phyloP scores from a whole-genome alignment of 92 coral and sea anemone species.

The Virgularia gustaviana region DNA sequence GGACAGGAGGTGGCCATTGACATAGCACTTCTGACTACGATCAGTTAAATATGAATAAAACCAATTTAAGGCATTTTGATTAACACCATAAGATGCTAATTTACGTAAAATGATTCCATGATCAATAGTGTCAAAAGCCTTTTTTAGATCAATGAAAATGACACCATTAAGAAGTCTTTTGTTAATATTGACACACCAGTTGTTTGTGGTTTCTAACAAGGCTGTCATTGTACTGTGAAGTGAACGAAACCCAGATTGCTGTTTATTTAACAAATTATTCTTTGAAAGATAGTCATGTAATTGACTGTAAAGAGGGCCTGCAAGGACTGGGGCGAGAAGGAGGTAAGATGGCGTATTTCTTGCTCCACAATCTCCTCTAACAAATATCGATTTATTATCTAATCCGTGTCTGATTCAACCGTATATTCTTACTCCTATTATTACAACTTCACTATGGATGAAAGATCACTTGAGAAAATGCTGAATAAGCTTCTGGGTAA shows the following conservation, averaged over 20 bases:
- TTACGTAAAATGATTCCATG: background rate
- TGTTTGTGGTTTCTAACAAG: background rate
- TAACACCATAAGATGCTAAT: background rate
- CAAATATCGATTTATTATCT: no score
- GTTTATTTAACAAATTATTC: background rate
- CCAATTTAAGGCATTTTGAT: background rate
- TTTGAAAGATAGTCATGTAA: background rate
- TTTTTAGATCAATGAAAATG: constrained; percentile 1
- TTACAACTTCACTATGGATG: no score
- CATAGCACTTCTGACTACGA: background rate
- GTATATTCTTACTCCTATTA: no score
- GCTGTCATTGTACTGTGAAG: background rate
- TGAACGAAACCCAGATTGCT: background rate
- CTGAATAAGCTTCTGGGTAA: background rate
- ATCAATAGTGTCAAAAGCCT: background rate
- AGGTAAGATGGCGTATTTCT: no score
- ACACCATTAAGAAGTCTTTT: background rate
- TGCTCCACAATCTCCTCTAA: no score
- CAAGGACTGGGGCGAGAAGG: no score
- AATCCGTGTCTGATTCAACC: no score
- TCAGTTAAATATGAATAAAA: background rate
- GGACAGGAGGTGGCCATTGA: background rate
- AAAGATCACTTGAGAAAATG: background rate
- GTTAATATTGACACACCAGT: background rate
- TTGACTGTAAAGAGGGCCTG: no score